Evolutionary conservation across 2,888 invertebrate genomes (phyloP), one percentile per base, ranked within the genome.

Genomic region (Chesias legatella): DNA sequence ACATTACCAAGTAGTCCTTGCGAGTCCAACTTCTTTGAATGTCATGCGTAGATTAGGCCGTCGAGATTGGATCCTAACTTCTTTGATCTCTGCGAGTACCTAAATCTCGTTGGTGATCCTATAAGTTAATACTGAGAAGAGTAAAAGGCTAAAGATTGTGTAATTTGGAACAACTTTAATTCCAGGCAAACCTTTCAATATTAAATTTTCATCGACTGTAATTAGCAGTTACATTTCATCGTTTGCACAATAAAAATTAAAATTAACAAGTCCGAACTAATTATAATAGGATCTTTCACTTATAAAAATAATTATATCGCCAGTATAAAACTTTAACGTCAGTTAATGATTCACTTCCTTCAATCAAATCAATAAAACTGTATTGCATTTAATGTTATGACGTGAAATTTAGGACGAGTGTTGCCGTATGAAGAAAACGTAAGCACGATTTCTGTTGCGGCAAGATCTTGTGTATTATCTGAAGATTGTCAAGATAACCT

Each of bases 371-470:
- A 20, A 26, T 24, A 11, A 43, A 42, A 40, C 26, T 26, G 22
- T 34, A 43, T 42, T 26, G 39, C 35, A 43, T 43, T 36, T 26
- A 27, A 48, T 35, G 25, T 33, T 38, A 31, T 53, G 48, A 50
- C 10, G 42, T 47, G 48, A 53, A 31, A 35, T 38, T 21, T 43
- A 20, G 53, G 51, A 46, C 46, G 43, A 40, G 45, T 50, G 43
- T 42, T 48, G 45, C 48, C 48, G 46, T 50, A 45, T 48, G 42
- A 43, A 26, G 43, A 46, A 45, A 50, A 48, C 48, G 53, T 53
- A 48, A 17, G 32, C 50, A 48, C 48, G 50, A 48, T 43, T 39
- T 43, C 32, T 37, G 34, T 26, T 29, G 20, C 30, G 29, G 10
- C 9, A n/a, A 31, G 33, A 28, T 40, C 34, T 48, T 42, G 34